phyloP scores from a whole-genome alignment of 2,888 invertebrate species.

The Nezara viridula region DNA sequence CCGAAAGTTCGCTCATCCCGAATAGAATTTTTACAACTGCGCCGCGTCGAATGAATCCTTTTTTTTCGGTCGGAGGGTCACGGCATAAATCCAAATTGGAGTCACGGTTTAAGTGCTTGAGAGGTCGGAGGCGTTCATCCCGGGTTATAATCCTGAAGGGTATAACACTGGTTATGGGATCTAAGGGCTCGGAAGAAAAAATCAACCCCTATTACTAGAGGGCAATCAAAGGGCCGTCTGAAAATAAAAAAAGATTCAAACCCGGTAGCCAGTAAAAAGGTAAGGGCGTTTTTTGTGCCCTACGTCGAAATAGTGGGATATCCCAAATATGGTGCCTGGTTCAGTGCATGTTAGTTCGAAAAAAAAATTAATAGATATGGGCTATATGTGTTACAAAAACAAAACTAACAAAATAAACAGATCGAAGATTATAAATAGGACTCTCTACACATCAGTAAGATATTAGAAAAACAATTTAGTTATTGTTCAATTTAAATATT shows the following conservation, averaged over 20 bases:
- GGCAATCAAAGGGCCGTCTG: neutral
- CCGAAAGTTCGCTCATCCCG: neutral
- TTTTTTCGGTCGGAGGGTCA: neutral
- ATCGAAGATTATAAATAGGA: no score
- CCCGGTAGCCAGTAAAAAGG: constrained; percentile 30
- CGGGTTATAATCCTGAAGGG: constrained; percentile 11
- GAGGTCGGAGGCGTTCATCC: constrained; percentile 6
- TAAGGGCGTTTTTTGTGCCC: neutral
- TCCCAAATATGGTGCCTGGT: neutral
- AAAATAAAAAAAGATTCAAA: neutral
- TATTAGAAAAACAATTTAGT: no score
- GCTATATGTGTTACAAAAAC: no score
- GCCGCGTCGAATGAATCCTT: constrained; percentile 13
- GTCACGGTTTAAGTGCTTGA: constrained; percentile 6
- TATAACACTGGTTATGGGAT: neutral
- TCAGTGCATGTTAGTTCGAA: no score
- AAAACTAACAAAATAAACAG: no score
- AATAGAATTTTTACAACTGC: constrained; percentile 38
- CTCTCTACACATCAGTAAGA: no score
- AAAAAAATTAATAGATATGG: no score
- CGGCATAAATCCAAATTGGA: constrained; percentile 41
- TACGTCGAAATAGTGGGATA: neutral
- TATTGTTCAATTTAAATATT: no score
- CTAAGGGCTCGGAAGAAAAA: neutral
- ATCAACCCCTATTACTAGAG: constrained; percentile 16